Base-by-base conservation (phyloP, 2,113 vertebrate species). In the Pseudonaja textilis region DNA sequence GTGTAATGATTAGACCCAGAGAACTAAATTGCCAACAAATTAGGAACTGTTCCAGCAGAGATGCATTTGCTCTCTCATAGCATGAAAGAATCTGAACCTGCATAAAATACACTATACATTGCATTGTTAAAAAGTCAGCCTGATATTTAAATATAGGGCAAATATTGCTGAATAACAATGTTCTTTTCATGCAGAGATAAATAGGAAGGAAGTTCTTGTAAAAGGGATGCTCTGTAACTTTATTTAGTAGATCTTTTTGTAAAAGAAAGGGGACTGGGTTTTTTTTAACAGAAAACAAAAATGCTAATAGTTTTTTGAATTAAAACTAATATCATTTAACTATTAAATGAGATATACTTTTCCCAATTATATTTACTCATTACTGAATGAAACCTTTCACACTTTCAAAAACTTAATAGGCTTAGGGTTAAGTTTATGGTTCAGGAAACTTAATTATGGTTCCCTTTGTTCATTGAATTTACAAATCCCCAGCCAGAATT, bases 51-150 rank as follows among this genome's bases (percentile, higher is more conserved):
- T 96, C 97, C 95, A 96, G 96, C 93, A 18, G 97, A 97, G 97
- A 97, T 96, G 94, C 91, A 92, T 93, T 96, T 94, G 92, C 54
- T 59, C 96, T 61, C 97, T 99, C 97, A 97, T 98, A 98, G 98
- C 98, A 98, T 96, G 94, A 2, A 1, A 96, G 29, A 56, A 98
- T 98, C 97, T 97, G 96, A 89, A 92, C 97, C 97, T 96, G 94
- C 90, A 1, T 95, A 90, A 97, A 97, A 97, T 97, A 97, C 97
- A 97, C 97, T 94, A 94, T 94, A 96, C 98, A 98, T 96, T 98
- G 96, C 97, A 94, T 96, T 95, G 87, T 97, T 98, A 96, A 97
- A 97, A 96, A 97, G 93, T 86, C 96, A 94, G 92, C 92, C 95
- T 96, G 94, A 94, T 96, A 96, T 85, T 93, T 92, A 74, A 96